These are phyloP conservation scores for Microcebus murinus DNA, from an alignment of 2,113 vertebrate genomes.

Conservation along the genomic window DNA sequence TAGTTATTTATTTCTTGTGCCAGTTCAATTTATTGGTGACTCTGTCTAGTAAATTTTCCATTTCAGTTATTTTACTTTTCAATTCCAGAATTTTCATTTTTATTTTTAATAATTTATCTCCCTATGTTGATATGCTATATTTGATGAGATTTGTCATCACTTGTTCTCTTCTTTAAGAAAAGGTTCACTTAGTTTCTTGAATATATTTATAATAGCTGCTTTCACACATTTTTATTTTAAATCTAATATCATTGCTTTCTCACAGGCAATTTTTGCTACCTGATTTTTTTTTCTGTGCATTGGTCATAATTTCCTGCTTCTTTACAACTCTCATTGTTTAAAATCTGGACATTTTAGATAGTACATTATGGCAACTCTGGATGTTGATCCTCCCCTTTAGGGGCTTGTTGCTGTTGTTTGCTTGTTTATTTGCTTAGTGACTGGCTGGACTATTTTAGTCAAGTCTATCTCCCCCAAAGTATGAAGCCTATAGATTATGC, in stretches of 20 bases:
- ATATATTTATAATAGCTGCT: neutral
- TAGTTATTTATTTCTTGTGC: no score
- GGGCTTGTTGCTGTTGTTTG: neutral
- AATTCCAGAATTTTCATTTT: neutral
- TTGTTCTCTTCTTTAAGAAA: neutral
- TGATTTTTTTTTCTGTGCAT: neutral
- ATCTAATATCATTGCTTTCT: neutral
- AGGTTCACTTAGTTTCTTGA: neutral
- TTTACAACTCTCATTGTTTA: neutral
- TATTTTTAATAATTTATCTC: neutral
- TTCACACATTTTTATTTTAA: neutral
- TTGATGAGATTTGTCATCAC: neutral
- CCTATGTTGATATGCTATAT: neutral
- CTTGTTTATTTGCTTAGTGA: neutral
- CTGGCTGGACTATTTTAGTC: neutral
- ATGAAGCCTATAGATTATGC: neutral
- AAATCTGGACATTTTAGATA: neutral
- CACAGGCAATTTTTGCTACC: neutral
- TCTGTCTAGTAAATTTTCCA: neutral
- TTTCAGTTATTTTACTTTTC: neutral
- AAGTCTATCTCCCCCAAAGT: neutral
- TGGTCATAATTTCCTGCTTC: neutral
- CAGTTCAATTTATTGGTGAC: neutral
- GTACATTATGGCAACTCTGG: neutral
- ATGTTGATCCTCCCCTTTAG: neutral